Base-by-base conservation (phyloP, 2,797 vertebrate genomes). In the Decapterus maruadsi region DNA sequence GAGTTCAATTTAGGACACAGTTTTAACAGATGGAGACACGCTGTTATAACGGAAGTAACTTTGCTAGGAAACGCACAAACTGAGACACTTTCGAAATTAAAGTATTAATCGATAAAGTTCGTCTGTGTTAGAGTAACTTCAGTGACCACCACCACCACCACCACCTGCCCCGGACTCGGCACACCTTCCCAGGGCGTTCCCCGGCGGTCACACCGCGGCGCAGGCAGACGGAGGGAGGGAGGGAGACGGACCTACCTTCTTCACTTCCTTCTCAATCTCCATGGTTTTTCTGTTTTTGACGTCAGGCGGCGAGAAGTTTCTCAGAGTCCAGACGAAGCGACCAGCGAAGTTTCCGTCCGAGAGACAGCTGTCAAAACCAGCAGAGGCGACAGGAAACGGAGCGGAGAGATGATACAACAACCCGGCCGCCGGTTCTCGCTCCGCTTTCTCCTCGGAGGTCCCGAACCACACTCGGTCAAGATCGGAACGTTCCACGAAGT, bases 241-340 rank as follows among this genome's bases (percentile, higher is more conserved):
- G 14, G 17, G 8, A 36, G 34, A 8, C 8, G 6, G 56, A 0
- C 90, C 82, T 81, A 95, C 95, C 93, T 93, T 96, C 83, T 96
- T 96, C 8, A 95, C 74, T 89, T 96, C 95, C 67, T 78, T 94
- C 78, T 95, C 95, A 83, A 95, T 93, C 45, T 96, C 94, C 95
- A 95, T 96, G 20, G 54, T n/a, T 85, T 34, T 1, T 36, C 7
- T 34, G 4, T 34, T 36, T 36, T 36, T 36, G 8, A 65, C 0
- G 62, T 55, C 20, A 38, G 34, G 70, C 20, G 0, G 22, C 4
- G 19, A 1, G 14, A 50, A 7, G n/a, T 61, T 56, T 1, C 34
- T 17, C 17, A 68, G 20, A n/a, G 51, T 59, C 17, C 53, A 3
- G 22, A n/a, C 1, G 48, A 56, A 26, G 55, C 0, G 42, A 56